A percentile compares a stretch with the other conserved stretches of the same genome.
These are phyloP conservation scores for Nineta flava DNA, from an alignment of 2,888 invertebrate species.

Conservation along the genomic window DNA sequence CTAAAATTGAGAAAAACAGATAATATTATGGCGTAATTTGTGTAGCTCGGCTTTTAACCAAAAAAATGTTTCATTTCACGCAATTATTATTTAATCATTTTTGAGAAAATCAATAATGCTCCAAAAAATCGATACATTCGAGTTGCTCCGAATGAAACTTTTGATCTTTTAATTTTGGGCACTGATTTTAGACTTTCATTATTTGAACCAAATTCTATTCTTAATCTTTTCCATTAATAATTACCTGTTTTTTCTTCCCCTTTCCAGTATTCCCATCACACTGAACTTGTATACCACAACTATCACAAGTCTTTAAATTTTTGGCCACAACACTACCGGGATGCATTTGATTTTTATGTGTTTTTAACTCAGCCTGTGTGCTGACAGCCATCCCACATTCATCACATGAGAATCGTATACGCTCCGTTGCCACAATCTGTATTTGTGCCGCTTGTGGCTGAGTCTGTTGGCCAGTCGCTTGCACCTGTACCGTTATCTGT, in stretches of 20 bases:
- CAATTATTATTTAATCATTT: too few species aligned
- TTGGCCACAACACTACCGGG: slow-evolving; percentile 2
- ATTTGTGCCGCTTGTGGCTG: slow-evolving; percentile 32
- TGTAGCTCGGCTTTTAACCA: too few species aligned
- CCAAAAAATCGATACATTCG: too few species aligned
- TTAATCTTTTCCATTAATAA: too few species aligned
- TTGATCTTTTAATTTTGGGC: too few species aligned
- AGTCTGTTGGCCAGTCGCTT: slow-evolving; percentile 16
- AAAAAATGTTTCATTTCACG: too few species aligned
- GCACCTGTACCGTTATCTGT: slow-evolving; percentile 25
- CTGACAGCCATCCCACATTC: slow-evolving; percentile 28
- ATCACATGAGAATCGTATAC: slow-evolving; percentile 26
- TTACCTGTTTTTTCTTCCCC: slow-evolving; percentile 7
- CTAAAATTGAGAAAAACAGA: too few species aligned
- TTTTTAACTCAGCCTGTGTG: slow-evolving; percentile 25
- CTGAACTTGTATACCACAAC: slow-evolving; percentile 5
- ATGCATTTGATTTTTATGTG: slow-evolving; percentile 9
- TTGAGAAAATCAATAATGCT: too few species aligned
- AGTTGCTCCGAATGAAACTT: too few species aligned
- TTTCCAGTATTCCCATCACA: slow-evolving; percentile 6
- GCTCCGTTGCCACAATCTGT: slow-evolving; percentile 40
- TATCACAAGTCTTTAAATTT: slow-evolving; percentile 5
- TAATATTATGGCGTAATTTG: too few species aligned
- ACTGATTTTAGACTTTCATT: too few species aligned
- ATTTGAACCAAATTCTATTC: too few species aligned